These are phyloP conservation scores for Drosophila orena DNA, from an alignment of 1,140 invertebrate genomes.

Conservation along the genomic window DNA sequence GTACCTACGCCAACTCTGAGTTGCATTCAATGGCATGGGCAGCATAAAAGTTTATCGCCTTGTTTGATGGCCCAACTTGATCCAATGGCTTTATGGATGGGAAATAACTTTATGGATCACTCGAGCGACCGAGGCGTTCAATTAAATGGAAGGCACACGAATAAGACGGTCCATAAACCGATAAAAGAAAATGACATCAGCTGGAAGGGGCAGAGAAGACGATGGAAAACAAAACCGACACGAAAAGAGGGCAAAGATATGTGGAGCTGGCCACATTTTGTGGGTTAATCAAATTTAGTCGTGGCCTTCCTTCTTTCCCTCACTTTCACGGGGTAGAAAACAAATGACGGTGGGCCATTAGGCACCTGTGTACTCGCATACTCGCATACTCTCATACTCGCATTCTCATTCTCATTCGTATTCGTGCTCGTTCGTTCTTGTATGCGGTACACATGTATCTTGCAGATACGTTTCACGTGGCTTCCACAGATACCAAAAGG, in stretches of 20 bases:
- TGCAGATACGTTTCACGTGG: slow-evolving; percentile 40
- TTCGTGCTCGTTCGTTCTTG: background rate
- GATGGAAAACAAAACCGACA: slow-evolving; percentile 1
- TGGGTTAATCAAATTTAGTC: slow-evolving; percentile 80
- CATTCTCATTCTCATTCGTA: no score
- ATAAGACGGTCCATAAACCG: slow-evolving; percentile 53
- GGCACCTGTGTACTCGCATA: slow-evolving; percentile 43
- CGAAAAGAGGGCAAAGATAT: slow-evolving; percentile 26
- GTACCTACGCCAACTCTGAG: slow-evolving; percentile 9
- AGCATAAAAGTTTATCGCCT: slow-evolving; percentile 29
- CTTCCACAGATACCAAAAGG: slow-evolving; percentile 48
- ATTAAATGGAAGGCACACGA: slow-evolving; percentile 24
- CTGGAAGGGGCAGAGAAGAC: background rate
- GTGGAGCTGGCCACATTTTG: slow-evolving; percentile 33
- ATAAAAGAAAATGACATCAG: slow-evolving; percentile 72
- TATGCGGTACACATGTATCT: slow-evolving; percentile 31
- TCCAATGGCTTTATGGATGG: slow-evolving; percentile 25
- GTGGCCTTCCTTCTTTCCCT: slow-evolving; percentile 6
- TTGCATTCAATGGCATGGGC: slow-evolving; percentile 26
- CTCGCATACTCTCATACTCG: no score
- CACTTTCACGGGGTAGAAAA: slow-evolving; percentile 8
- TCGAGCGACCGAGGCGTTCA: slow-evolving; percentile 36
- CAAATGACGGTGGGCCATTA: slow-evolving; percentile 44
- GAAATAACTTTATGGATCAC: slow-evolving; percentile 47
- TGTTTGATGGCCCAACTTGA: slow-evolving; percentile 39